Evolutionary conservation across 2,797 vertebrate species (phyloP), one percentile per base, ranked within the genome.

Genomic region (Octomys mimax): DNA sequence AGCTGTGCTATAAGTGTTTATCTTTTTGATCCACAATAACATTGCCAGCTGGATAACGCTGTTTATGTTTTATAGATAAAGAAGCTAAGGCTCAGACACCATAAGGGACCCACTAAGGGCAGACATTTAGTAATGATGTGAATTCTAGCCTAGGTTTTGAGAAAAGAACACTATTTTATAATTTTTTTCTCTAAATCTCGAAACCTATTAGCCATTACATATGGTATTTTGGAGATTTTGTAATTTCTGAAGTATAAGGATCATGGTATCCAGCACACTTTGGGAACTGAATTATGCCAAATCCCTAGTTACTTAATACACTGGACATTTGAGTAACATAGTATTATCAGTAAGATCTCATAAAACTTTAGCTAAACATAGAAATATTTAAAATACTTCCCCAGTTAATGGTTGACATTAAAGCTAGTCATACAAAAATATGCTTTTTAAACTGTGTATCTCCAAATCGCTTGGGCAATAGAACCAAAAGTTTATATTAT

Each of bases 121-220:
- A 64, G 59, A 18, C 31, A 78, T 49, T 93, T 54, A n/a, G 46
- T 54, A 84, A 73, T 46, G 12, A 64, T 78, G 31, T 13, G 24
- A 81, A 73, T 64, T 95, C 61, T 92, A 82, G 2, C 8, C 11
- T 77, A 54, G 22, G 28, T 92, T 91, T 93, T 75, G 71, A 87
- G 42, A 94, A 39, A 1, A 81, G 18, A 86, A 81, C 1, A 81
- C 3, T 66, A 39, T 39, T 81, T 5, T n/a, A 36, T 46, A 61
- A 18, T 57, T 39, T 42, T 8, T 68, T 57, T 54, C 2, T 12
- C 39, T 9, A 73, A 57, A 5, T 90, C 89, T 89, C 86, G 70
- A 54, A 80, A 22, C 36, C 42, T 75, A 61, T 79, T 59, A 42
- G 14, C 49, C 21, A 59, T 61, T 59, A 24, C 4, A n/a, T 26